Base-by-base conservation (phyloP, 2,888 invertebrate genomes). In the Plusia festucae region DNA sequence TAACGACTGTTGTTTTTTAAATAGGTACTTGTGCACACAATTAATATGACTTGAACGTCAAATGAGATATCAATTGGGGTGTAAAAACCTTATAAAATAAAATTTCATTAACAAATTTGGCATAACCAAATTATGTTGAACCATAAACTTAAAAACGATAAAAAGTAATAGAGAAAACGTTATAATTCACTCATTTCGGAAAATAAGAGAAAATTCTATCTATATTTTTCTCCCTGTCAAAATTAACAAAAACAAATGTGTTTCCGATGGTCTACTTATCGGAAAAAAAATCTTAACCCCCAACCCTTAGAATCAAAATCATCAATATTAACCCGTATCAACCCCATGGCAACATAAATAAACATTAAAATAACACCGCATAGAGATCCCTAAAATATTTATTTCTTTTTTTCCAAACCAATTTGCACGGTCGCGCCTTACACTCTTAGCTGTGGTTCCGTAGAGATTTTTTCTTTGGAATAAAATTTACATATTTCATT, bases 301-400 rank as follows among this genome's bases (percentile, higher is more conserved):
- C 73, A 51, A 40, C 51, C 70, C 70, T 64, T 68, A 34, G 70
- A 56, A 68, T 59, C 63, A 70, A 73, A 73, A 76, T 76, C 82
- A 82, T 82, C 79, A 82, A 82, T 82, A 82, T 82, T 82, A 82
- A 82, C 80, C 78, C 78, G 71, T 76, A 76, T 78, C 82, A 81
- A 79, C 81, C 81, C 81, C 65, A 79, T 74, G 66, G 68, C 68
- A 27, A 79, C 77, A 82, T 82, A 82, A 82, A 82, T 82, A 82
- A 79, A 82, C 82, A 82, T 82, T 81, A 82, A 79, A 77, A 79
- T 57, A 72, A 71, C 65, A 82, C 82, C 82, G 69, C 82, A 76
- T 76, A 81, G 72, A 79, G 76, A 70, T 63, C 58, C 55, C 24
- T 79, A 77, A 82, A 82, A 80, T 82, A 82, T 82, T 80, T 80